Conservation (phyloP, 2,797 vertebrate species). For the Myiothlypis coronata region DNA sequence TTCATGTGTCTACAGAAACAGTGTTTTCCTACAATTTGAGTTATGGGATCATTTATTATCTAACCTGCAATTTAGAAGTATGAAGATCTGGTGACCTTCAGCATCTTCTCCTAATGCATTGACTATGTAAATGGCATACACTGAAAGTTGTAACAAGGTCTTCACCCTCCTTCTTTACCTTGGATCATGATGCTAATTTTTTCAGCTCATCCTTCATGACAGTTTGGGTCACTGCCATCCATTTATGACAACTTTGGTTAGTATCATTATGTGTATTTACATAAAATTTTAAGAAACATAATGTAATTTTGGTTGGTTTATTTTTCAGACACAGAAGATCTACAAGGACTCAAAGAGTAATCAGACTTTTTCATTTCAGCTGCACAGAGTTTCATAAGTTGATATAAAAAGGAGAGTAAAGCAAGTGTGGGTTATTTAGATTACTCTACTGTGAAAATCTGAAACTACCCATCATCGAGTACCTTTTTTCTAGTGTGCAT, state of each 20-base stretch:
- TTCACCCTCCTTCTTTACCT: background rate
- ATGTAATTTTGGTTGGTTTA: background rate
- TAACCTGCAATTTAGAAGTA: background rate
- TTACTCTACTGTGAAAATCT: background rate
- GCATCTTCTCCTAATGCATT: background rate
- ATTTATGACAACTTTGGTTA: background rate
- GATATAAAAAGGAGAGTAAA: background rate
- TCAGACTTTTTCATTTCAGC: background rate
- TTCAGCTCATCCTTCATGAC: background rate
- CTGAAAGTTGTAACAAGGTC: background rate
- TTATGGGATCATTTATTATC: background rate
- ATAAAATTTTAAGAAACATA: background rate
- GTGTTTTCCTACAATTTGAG: background rate
- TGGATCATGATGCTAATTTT: background rate
- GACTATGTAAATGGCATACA: background rate
- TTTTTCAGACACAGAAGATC: background rate
- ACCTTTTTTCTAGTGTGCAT: background rate
- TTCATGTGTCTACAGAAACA: background rate
- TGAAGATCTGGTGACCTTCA: background rate
- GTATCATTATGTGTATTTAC: background rate
- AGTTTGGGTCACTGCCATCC: background rate
- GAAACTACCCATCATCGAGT: accelerated
- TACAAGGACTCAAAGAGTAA: background rate
- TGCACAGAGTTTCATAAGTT: background rate
- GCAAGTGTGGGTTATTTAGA: background rate